Evolutionary conservation across 2,888 invertebrate genomes (phyloP), one percentile per base, ranked within the genome.

Genomic region (Platycnemis pennipes): DNA sequence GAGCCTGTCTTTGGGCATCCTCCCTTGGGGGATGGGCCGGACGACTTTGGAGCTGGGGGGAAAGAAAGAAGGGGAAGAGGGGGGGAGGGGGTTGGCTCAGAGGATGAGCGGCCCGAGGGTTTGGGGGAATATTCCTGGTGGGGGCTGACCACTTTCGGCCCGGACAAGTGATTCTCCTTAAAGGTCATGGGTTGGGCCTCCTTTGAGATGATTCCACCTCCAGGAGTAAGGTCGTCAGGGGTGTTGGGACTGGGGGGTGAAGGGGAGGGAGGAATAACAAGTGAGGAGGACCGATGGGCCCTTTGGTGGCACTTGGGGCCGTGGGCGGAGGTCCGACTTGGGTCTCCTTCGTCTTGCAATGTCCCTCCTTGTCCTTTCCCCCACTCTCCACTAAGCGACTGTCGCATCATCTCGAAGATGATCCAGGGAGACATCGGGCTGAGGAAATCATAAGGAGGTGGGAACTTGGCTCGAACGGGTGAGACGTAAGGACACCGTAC

Each of bases 71-170:
- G n/a, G 46, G 42, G n/a, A 45, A 37, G 44, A 8, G 87, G n/a
- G n/a, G 19, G 19, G 4, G 91, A 69, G 26, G 44, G 63, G 26
- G 26, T 22, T 26, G n/a, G n/a, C 46, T 88, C 37, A 22, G 56
- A 22, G 53, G 49, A 26, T 26, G 22, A 42, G 91, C 37, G 44
- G 91, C 44, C 26, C 44, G 91, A 16, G 44, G 45, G 45, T 87
- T 44, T 26, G 42, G 56, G 91, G 42, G 45, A 42, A 69, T 56
- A 31, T 42, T 69, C 5, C 63, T 56, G 44, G 91, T 26, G 49
- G 89, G 88, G 91, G 63, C 69, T 91, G 91, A 91, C 91, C 91
- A 91, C 91, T 91, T 91, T 91, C 69, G 63, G 22, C 44, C 91
- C 56, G 56, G 2, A 56, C 89, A 16, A 13, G 63, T 56, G 31